Evolutionary conservation across 2,113 vertebrate species (phyloP).

Genomic region (Prunella fulvescens): DNA sequence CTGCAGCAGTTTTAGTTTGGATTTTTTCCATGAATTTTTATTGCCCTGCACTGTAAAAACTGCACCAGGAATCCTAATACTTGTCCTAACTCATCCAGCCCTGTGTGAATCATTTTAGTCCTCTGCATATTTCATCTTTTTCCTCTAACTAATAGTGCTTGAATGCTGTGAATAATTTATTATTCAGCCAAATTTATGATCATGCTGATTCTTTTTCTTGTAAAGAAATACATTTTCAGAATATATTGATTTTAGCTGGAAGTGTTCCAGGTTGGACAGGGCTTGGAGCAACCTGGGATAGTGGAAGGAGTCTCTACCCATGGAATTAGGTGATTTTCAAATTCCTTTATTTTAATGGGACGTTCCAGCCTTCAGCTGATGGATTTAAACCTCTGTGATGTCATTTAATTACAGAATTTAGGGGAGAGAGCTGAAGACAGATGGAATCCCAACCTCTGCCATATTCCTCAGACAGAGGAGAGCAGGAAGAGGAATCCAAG

Average conservation of each 20-base stretch:
- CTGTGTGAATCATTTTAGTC: not conserved
- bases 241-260: not conserved
- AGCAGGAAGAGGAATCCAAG: not conserved
- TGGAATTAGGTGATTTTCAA: not conserved
- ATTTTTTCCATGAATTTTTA: constrained; percentile 7
- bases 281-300: not conserved
- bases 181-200: not conserved
- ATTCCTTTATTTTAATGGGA: not conserved
- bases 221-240: not conserved
- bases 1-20: not conserved
- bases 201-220: not conserved
- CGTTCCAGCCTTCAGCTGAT: constrained; percentile 58
- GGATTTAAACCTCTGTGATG: constrained; percentile 49
- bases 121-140: not conserved
- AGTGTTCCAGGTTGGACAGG: not conserved
- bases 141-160: not conserved
- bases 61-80: not conserved
- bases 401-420: constrained; percentile 53
- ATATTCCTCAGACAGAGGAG: not conserved
- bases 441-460: not conserved
- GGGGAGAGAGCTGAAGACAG: constrained; percentile 32
- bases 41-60: not conserved
- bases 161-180: not conserved
- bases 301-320: not conserved
- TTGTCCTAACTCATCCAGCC: not conserved